Evolutionary conservation across 2,797 vertebrate species (phyloP), one percentile per base, ranked within the genome.

Genomic region (Peromyscus nudipes): DNA sequence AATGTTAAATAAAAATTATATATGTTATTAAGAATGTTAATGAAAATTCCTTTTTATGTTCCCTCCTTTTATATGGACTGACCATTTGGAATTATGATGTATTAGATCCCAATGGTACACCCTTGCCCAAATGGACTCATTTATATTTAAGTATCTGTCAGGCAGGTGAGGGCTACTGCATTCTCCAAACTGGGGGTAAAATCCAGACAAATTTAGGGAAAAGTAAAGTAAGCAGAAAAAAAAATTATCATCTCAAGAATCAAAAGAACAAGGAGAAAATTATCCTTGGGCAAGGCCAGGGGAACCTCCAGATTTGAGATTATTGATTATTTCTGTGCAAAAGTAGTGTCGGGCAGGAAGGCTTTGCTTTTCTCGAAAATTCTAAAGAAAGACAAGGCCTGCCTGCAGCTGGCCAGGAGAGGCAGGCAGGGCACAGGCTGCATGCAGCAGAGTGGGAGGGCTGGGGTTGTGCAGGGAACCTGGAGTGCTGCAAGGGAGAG

Each of bases 311-410:
- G 27, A 76, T 97, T 97, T 91, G 73, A 97, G 88, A 76, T 76
- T 94, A 27, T 96, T 6, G 34, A 96, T 96, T 97, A 98, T 98
- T 98, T 96, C 98, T 97, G 60, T 93, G 97, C 95, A 97, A 96
- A 97, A 97, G 96, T 98, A 97, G 98, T 67, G 82, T 97, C 73
- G 98, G 98, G 98, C 19, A 0, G 98, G 98, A 96, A 97, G 57
- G 92, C 96, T 97, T 52, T 98, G 98, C 98, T 98, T 97, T 98
- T 97, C 97, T 97, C 95, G 94, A 93, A 98, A 97, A 98, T 98
- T 98, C 98, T 98, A 96, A 11, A 86, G 94, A 96, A 97, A 76
- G 95, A 69, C 92, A 85, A 92, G 95, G 97, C 73, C 0, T 89
- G 89, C 81, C 60, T 94, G 98, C 98, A 98, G 98, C 98, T 98